A percentile compares a stretch with the other conserved stretches of the same genome.
These are phyloP conservation scores for Nowickia ferox DNA, from an alignment of 2,888 invertebrate genomes.

Conservation along the genomic window DNA sequence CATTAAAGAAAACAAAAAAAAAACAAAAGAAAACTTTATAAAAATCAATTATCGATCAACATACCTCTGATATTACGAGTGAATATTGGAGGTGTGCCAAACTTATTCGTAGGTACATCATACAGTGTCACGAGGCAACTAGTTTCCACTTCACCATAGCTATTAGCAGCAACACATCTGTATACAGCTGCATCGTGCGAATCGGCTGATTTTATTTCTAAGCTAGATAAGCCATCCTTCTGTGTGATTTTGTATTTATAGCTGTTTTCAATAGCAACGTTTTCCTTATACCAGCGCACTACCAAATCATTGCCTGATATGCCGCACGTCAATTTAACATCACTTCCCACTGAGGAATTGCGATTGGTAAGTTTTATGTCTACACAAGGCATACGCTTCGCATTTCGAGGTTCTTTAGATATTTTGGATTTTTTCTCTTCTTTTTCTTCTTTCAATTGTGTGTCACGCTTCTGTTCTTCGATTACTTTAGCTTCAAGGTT, in stretches of 20 bases:
- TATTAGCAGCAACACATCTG: constrained; percentile 90
- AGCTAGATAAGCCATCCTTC: constrained; percentile 86
- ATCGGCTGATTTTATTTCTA: constrained; percentile 88
- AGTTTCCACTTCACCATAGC: constrained; percentile 82
- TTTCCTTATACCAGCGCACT: constrained; percentile 89
- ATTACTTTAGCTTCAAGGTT: background rate
- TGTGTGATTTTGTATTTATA: constrained; percentile 82
- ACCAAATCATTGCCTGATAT: constrained; percentile 88
- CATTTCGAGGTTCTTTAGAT: constrained; percentile 75
- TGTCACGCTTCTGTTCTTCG: constrained; percentile 11
- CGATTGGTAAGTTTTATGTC: constrained; percentile 89
- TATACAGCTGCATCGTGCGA: constrained; percentile 91
- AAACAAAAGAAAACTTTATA: constrained; percentile 52
- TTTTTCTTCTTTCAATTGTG: background rate
- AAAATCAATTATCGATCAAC: constrained; percentile 73
- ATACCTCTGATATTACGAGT: constrained; percentile 83
- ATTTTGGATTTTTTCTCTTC: constrained; percentile 61
- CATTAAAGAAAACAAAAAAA: constrained; percentile 29
- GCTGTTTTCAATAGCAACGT: constrained; percentile 84
- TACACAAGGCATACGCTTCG: constrained; percentile 79
- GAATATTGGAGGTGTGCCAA: constrained; percentile 82
- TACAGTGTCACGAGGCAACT: constrained; percentile 82
- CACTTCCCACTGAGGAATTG: constrained; percentile 89
- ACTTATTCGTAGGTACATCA: constrained; percentile 81
- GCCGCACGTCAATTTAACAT: constrained; percentile 91